Percentiles rank a stretch among this genome's conserved stretches.
These are phyloP conservation scores for Ameiurus melas DNA, from an alignment of 2,113 vertebrate genomes.

Conservation along the genomic window DNA sequence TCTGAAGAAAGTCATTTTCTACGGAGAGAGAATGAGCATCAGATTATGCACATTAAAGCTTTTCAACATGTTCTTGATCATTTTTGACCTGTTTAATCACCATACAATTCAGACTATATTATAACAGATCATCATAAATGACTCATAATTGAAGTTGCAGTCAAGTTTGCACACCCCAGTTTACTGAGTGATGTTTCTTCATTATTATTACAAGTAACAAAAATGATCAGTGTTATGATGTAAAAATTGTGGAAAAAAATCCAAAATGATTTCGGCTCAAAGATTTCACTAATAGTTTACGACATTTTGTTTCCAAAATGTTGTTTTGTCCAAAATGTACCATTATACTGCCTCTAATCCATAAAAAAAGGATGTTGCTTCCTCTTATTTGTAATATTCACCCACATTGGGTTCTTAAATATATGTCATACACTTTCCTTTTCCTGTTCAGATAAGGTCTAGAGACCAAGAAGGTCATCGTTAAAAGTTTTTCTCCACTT, in stretches of 20 bases:
- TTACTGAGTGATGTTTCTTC: background rate
- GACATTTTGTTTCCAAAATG: background rate
- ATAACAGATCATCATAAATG: background rate
- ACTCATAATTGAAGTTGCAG: background rate
- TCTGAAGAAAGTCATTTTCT: too few relatives aligned
- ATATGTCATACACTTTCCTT: background rate
- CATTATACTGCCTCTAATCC: background rate
- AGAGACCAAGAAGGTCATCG: background rate
- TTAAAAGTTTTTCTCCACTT: background rate
- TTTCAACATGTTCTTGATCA: background rate
- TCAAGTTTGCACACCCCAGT: background rate
- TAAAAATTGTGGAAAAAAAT: background rate
- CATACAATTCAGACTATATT: background rate
- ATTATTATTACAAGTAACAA: background rate
- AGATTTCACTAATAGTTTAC: background rate
- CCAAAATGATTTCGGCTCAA: background rate
- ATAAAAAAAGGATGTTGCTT: background rate
- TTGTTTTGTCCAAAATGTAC: background rate
- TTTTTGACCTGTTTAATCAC: background rate
- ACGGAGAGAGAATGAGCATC: too few relatives aligned
- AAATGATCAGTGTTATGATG: background rate
- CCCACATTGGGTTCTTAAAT: background rate
- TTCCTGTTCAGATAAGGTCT: background rate
- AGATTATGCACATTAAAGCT: background rate
- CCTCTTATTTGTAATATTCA: background rate